phyloP scores from a whole-genome alignment of 2,888 invertebrate species.

The Corbicula japonica region DNA sequence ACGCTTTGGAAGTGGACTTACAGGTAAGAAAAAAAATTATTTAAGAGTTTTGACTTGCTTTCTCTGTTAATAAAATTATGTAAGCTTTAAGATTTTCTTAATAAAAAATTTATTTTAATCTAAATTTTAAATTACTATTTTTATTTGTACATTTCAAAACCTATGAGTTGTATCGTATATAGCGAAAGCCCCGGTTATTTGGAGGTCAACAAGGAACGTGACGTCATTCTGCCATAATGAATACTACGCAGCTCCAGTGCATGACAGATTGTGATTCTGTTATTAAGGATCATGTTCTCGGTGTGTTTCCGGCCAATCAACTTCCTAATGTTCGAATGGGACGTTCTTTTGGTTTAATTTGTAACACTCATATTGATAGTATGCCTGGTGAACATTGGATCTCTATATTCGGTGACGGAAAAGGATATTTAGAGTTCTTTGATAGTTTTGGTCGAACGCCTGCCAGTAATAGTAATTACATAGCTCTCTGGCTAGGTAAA shows the following conservation, averaged over 20 bases:
- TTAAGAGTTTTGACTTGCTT: background rate
- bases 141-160: slow-evolving; percentile 38
- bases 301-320: slow-evolving; percentile 20
- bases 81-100: background rate
- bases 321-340: background rate
- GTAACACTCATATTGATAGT: background rate
- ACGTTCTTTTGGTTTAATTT: slow-evolving; percentile 4
- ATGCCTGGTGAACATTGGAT: slow-evolving; percentile 2
- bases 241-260: slow-evolving; percentile 16
- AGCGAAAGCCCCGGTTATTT: slow-evolving; percentile 24
- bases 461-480: no score
- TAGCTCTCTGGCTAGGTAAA: no score
- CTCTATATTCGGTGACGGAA: background rate
- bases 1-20: background rate
- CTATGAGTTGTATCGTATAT: slow-evolving; percentile 38
- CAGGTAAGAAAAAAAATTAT: slow-evolving; percentile 5
- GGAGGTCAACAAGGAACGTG: slow-evolving; percentile 31
- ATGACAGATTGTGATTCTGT: slow-evolving; percentile 3
- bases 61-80: background rate
- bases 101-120: background rate
- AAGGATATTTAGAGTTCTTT: slow-evolving; percentile 5
- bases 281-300: background rate
- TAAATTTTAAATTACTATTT: background rate
- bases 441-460: slow-evolving; percentile 18
- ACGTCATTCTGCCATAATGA: slow-evolving; percentile 24